Conservation (phyloP, 1,140 invertebrate genomes). For the Kradibia gibbosae region DNA sequence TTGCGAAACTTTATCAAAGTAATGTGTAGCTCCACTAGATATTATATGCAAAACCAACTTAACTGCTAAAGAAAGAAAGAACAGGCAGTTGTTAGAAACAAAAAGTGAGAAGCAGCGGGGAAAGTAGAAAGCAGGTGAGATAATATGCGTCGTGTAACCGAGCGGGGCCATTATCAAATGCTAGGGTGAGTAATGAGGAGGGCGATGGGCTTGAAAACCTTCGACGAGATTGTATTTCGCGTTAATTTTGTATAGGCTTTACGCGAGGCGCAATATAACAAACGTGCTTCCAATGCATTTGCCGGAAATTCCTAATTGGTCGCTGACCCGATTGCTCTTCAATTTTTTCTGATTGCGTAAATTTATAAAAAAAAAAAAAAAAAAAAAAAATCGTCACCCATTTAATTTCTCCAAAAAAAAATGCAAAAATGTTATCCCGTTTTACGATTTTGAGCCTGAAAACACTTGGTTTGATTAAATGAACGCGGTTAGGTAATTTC, state of each 20-base stretch:
- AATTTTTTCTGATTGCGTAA: background rate
- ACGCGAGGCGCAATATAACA: background rate
- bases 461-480: background rate
- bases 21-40: background rate
- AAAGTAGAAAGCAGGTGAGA: background rate
- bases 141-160: constrained; percentile 25
- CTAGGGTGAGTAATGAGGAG: constrained; percentile 52
- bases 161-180: constrained; percentile 49
- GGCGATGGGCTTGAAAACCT: constrained; percentile 29
- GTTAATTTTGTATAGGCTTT: background rate
- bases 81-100: background rate
- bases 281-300: background rate
- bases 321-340: background rate
- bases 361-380: too few species aligned
- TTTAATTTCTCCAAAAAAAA: too few species aligned
- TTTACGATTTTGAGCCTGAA: too few species aligned
- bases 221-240: constrained; percentile 12
- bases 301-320: background rate
- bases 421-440: too few species aligned
- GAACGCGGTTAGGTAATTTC: background rate
- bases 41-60: background rate
- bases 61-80: background rate
- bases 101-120: background rate
- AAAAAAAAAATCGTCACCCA: too few species aligned
- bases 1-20: constrained; percentile 15